These are phyloP conservation scores for Mobula birostris DNA, from an alignment of 2,113 vertebrate genomes.

Conservation along the genomic window DNA sequence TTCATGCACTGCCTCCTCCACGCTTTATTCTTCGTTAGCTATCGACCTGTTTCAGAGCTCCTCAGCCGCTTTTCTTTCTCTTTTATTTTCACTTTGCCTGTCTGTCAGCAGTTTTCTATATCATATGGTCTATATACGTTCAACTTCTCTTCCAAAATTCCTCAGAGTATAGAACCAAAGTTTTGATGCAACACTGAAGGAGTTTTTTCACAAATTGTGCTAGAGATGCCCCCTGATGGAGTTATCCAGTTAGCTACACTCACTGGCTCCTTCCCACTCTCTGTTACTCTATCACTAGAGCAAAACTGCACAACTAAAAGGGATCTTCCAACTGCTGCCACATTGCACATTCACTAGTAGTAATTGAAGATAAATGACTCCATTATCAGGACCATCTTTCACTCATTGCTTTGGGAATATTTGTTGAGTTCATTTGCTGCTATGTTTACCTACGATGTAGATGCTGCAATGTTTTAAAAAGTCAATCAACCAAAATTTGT, in stretches of 20 bases:
- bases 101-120: neutral
- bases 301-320: too few species aligned
- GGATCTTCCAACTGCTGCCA: too few species aligned
- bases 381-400: neutral
- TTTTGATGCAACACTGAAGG: neutral
- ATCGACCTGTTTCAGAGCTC: neutral
- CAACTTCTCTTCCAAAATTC: neutral
- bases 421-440: neutral
- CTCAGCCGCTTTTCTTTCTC: neutral
- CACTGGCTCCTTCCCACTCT: too few species aligned
- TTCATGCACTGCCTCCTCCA: neutral
- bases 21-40: neutral
- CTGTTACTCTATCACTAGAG: too few species aligned
- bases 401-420: neutral
- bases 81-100: neutral
- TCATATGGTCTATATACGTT: neutral
- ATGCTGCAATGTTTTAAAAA: neutral
- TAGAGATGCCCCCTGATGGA: too few species aligned
- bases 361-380: too few species aligned
- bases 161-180: neutral
- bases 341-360: too few species aligned
- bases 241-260: too few species aligned
- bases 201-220: neutral
- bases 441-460: neutral
- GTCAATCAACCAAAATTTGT: neutral